Evolutionary conservation across 2,797 vertebrate genomes (phyloP).

Genomic region (Lycodopsis pacificus): DNA sequence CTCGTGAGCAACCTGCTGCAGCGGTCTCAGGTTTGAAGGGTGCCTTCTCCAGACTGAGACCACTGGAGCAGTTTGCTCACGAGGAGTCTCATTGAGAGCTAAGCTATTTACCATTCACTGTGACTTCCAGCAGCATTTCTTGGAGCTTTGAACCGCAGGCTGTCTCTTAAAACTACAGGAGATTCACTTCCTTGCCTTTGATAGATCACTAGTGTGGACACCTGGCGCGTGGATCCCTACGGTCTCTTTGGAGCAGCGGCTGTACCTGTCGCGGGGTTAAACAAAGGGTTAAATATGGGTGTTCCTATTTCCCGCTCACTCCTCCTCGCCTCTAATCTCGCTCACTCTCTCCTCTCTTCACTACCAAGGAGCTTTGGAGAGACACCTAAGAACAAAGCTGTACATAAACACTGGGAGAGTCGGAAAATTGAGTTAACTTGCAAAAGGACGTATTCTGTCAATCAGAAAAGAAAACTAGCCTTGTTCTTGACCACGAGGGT

Average conservation of each 20-base stretch:
- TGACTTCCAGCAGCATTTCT: constrained; percentile 55
- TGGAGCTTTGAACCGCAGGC: constrained; percentile 6
- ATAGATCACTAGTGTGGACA: constrained; percentile 7
- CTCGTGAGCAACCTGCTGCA: too few species aligned
- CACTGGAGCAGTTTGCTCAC: too few species aligned
- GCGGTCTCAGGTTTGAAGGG: too few species aligned
- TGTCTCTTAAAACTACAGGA: background rate
- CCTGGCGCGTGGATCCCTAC: constrained; percentile 27
- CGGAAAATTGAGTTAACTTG: constrained; percentile 17
- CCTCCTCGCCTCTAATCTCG: constrained; percentile 64
- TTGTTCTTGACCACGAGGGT: constrained; percentile 54
- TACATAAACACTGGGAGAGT: constrained; percentile 54
- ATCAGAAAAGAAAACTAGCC: constrained; percentile 22
- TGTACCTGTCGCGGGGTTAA: constrained; percentile 62
- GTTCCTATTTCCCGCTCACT: constrained; percentile 70
- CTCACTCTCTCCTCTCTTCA: constrained; percentile 65
- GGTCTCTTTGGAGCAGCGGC: background rate
- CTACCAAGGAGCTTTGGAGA: constrained; percentile 71
- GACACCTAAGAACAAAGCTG: constrained; percentile 52
- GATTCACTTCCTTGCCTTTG: constrained; percentile 5
- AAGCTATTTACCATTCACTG: constrained; percentile 82
- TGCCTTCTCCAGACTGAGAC: too few species aligned
- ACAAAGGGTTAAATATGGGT: constrained; percentile 82
- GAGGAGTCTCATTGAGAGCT: constrained; percentile 23
- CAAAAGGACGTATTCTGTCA: constrained; percentile 33